Conservation (phyloP, 1,140 invertebrate species). For the Megalopta genalis region DNA sequence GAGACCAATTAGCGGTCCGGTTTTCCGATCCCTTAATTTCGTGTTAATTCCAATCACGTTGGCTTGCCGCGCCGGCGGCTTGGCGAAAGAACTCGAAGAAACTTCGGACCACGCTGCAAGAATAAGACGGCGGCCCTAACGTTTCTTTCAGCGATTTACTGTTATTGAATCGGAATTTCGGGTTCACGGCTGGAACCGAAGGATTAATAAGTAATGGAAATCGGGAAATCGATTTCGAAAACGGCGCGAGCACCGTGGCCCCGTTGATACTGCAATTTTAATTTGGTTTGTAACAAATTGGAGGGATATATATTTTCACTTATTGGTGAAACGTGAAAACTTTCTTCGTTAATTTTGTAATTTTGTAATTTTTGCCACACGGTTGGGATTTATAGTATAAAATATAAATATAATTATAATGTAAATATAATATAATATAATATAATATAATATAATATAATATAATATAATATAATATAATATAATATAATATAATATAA, state of each 20-base stretch:
- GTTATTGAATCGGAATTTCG: constrained; percentile 2
- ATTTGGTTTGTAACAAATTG: background rate
- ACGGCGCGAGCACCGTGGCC: background rate
- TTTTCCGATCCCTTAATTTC: constrained; percentile 2
- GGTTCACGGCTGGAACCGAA: background rate
- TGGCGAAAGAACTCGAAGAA: constrained; percentile 26
- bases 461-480: too few relatives aligned
- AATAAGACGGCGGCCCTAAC: constrained; percentile 28
- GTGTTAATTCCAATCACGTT: constrained; percentile 63
- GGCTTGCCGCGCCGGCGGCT: too few relatives aligned
- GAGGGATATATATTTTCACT: too few relatives aligned
- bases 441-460: too few relatives aligned
- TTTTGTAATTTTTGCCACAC: too few relatives aligned
- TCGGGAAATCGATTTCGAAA: background rate
- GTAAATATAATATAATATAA: too few relatives aligned
- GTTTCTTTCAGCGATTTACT: constrained; percentile 58
- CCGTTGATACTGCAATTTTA: background rate
- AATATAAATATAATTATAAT: too few relatives aligned
- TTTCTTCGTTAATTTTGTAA: too few relatives aligned
- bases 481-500: too few relatives aligned
- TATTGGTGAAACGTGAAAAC: too few relatives aligned
- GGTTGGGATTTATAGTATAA: too few relatives aligned
- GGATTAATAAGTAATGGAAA: constrained; percentile 5
- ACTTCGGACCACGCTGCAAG: background rate
- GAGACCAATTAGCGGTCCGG: background rate